Percentiles rank a stretch among this genome's conserved stretches.
These are phyloP conservation scores for Drosophila chauvacae DNA, from an alignment of 1,140 invertebrate genomes.

Conservation along the genomic window DNA sequence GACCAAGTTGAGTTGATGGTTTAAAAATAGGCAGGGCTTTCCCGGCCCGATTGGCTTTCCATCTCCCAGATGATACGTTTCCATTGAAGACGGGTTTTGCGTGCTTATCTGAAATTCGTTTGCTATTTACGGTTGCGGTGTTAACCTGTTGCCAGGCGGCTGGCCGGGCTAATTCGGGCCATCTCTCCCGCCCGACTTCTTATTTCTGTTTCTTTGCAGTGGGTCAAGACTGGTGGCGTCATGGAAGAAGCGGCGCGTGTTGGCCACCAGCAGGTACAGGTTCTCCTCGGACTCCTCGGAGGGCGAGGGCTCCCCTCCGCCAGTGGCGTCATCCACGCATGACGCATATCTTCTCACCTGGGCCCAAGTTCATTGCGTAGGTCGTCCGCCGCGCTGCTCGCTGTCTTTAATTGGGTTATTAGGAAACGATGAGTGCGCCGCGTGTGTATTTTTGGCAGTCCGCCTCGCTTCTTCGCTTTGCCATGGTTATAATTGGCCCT, in stretches of 20 bases:
- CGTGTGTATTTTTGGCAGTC: conserved; percentile 38
- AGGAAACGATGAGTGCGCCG: conserved; percentile 65
- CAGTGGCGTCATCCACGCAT: conserved; percentile 53
- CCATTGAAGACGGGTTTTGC: conserved; percentile 5
- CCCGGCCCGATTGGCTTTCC: conserved; percentile 1
- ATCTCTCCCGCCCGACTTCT: background rate
- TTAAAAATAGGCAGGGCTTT: conserved; percentile 29
- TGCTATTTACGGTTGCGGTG: background rate
- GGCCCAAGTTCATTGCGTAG: conserved; percentile 57
- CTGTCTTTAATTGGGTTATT: conserved; percentile 75
- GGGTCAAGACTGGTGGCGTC: conserved; percentile 72
- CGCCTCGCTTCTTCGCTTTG: conserved; percentile 27
- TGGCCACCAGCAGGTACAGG: background rate
- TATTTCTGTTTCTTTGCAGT: conserved; percentile 7
- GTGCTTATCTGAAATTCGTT: background rate
- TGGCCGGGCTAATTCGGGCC: background rate
- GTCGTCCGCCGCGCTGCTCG: conserved; percentile 32
- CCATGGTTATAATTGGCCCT: conserved; percentile 64
- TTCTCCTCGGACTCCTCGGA: background rate
- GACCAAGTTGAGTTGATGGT: conserved; percentile 1
- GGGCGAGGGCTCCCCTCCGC: background rate
- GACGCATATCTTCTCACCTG: conserved; percentile 51
- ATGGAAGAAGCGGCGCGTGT: conserved; percentile 44
- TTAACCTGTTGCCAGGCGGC: conserved; percentile 6
- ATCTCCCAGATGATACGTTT: background rate